Percentiles rank a stretch among this genome's conserved stretches.
phyloP scores from a whole-genome alignment of 2,113 vertebrate species.

The Heloderma charlesbogerti region DNA sequence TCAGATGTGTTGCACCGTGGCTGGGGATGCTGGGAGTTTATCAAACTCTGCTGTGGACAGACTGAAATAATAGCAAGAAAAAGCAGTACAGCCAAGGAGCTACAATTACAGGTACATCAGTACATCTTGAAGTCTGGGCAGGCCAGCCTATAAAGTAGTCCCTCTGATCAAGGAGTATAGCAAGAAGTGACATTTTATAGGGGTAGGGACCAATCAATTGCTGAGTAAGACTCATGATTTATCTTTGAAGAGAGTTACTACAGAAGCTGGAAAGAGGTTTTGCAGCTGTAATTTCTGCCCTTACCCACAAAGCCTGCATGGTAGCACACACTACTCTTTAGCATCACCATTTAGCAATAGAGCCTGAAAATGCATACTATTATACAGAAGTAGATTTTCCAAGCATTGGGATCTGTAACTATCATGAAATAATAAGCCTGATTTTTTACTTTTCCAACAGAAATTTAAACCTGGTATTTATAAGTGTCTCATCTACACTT shows the following conservation, averaged over 20 bases:
- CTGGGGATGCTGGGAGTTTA: too few species aligned
- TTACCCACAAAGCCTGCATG: background rate
- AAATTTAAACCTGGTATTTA: slow-evolving; percentile 33
- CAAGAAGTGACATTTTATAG: background rate
- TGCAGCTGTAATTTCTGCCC: background rate
- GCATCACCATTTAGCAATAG: background rate
- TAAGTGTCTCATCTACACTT: background rate
- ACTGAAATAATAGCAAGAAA: background rate
- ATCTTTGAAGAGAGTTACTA: background rate
- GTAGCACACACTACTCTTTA: background rate
- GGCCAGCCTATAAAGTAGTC: background rate
- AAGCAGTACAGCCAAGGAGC: background rate
- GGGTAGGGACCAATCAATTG: background rate
- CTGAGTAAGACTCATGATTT: background rate
- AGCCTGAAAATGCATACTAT: slow-evolving; percentile 36
- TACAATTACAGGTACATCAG: background rate
- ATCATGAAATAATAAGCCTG: rapidly evolving
- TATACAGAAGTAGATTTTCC: background rate
- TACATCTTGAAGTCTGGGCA: background rate
- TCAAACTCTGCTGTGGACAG: background rate
- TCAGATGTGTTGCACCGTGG: too few species aligned
- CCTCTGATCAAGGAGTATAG: background rate
- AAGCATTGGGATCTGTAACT: background rate
- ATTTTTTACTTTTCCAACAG: rapidly evolving
- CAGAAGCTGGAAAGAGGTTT: background rate